Evolutionary conservation across 2,888 invertebrate species (phyloP), one percentile per base, ranked within the genome.

Genomic region (Acanthosepion lycidas): DNA sequence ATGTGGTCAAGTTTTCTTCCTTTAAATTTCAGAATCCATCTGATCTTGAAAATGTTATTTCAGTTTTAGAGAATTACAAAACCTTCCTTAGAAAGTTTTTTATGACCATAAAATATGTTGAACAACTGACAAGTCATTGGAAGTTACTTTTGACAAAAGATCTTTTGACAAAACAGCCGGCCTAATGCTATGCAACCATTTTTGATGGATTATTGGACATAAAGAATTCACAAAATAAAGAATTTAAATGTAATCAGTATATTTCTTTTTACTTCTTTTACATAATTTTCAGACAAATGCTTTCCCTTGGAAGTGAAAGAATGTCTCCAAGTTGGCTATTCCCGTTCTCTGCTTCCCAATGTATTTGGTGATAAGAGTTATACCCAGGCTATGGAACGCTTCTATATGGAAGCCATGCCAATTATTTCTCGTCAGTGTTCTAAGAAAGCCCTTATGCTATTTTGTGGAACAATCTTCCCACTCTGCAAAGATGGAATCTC

Each of bases 391-490:
- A 93, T 18, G n/a, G 49, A 49, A 49, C 92, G 92, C 28, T 93
- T 93, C 28, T 93, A 93, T n/a, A 28, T 15, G 28, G n/a, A 49
- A 23, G 92, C 92, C 2, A 49, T 93, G 49, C 92, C 92, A n/a
- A 93, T 93, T 53, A 28, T 93, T 33, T 8, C 23, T 28, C 92
- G 26, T 9, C 12, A 28, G 18, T 93, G 92, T 93, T n/a, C 92
- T n/a, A 49, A 49, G n/a, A 49, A 51, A 28, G 28, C 92, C 6
- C 26, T 93, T 4, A 93, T 53, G 49, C 53, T 93, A 28, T 53
- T 93, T 48, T 93, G 92, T 49, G 92, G 92, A 26, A 93, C 92
- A n/a, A 93, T 93, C 92, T 93, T 93, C 51, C 92, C 92, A 51
- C n/a, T 49, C 18, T 93, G 92, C 33, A 53, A 93, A 51, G 18